Conservation (phyloP, 2,797 vertebrate genomes). For the Pelodytes ibericus region DNA sequence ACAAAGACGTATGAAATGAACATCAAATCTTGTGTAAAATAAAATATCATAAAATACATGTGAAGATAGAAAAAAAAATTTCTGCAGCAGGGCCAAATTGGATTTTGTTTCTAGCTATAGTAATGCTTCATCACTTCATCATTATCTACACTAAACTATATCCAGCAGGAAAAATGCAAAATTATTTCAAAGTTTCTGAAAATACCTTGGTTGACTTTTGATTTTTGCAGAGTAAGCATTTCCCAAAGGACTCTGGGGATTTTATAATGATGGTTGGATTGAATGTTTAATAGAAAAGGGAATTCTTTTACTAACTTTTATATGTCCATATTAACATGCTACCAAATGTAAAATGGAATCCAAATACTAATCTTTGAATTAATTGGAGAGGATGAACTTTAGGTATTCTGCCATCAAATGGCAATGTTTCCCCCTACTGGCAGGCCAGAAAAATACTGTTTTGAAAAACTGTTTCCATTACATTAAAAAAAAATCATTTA, state of each 20-base stretch:
- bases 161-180: constrained; percentile 62
- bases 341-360: constrained; percentile 64
- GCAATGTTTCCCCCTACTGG: constrained; percentile 74
- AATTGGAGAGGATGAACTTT: constrained; percentile 57
- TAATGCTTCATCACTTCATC: constrained; percentile 42
- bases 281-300: constrained; percentile 67
- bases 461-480: neutral
- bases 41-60: neutral
- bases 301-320: constrained; percentile 67
- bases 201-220: constrained; percentile 48
- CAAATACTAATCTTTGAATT: constrained; percentile 67
- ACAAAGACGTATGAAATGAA: too few relatives aligned
- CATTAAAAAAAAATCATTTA: too few relatives aligned
- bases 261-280: constrained; percentile 63
- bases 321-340: constrained; percentile 65
- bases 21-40: neutral
- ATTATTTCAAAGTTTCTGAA: constrained; percentile 60
- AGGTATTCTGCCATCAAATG: constrained; percentile 55
- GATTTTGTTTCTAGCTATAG: too few relatives aligned
- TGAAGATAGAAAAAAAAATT: neutral
- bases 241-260: constrained; percentile 60
- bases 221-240: constrained; percentile 59
- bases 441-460: neutral
- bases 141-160: constrained; percentile 51
- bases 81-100: too few relatives aligned